These are phyloP conservation scores for Anguilla obscura DNA, from an alignment of 2,797 vertebrate species.

Conservation along the genomic window DNA sequence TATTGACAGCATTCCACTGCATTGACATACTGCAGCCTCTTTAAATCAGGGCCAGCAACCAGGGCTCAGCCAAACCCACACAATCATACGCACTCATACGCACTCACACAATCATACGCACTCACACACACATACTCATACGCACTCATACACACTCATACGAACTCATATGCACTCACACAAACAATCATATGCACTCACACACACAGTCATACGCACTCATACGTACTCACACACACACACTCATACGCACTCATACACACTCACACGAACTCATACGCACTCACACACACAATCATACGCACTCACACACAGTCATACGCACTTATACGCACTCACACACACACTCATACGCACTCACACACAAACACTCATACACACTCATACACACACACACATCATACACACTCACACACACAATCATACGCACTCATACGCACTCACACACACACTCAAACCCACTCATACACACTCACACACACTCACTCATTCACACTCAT, in stretches of 20 bases:
- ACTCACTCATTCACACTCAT: too few relatives aligned
- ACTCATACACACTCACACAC: too few relatives aligned
- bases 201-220: neutral
- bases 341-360: too few relatives aligned
- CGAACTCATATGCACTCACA: neutral
- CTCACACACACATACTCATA: neutral
- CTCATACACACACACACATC: neutral
- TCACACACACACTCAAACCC: too few relatives aligned
- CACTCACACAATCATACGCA: too few relatives aligned
- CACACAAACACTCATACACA: neutral
- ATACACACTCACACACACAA: neutral
- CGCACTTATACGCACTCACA: too few relatives aligned
- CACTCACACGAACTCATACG: too few relatives aligned
- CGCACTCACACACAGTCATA: too few relatives aligned
- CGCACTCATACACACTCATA: neutral
- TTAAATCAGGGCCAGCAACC: neutral
- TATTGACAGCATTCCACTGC: neutral
- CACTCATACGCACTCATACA: neutral
- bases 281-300: too few relatives aligned
- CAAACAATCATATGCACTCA: too few relatives aligned
- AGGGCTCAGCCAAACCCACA: neutral
- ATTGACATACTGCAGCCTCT: neutral
- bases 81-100: neutral
- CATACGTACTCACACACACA: too few relatives aligned
- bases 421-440: too few relatives aligned